phyloP scores from a whole-genome alignment of 2,113 vertebrate genomes.

The Cyphomyrus discorhynchus region DNA sequence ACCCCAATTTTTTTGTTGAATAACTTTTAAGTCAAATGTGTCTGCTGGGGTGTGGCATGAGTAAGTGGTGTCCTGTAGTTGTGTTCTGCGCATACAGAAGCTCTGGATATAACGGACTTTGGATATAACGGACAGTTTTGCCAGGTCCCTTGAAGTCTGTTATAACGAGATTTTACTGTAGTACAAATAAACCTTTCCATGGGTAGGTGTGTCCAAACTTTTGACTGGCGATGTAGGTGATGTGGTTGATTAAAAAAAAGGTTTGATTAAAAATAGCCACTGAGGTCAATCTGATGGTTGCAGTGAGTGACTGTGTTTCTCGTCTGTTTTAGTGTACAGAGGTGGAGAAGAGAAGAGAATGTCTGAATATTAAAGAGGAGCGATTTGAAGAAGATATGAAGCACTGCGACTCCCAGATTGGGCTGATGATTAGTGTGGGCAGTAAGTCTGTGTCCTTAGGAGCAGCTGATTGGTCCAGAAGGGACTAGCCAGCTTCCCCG shows the following conservation, averaged over 20 bases:
- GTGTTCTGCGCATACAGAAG: too few relatives aligned
- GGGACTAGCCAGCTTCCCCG: not conserved
- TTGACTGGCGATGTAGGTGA: not conserved
- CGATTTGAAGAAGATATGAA: constrained; percentile 1
- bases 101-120: too few relatives aligned
- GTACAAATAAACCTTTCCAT: too few relatives aligned
- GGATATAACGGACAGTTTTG: too few relatives aligned
- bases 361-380: constrained; percentile 11
- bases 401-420: not conserved
- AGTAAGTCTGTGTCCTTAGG: constrained; percentile 4
- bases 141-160: too few relatives aligned
- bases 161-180: too few relatives aligned
- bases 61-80: too few relatives aligned
- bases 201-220: too few relatives aligned
- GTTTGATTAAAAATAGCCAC: not conserved
- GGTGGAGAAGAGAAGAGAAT: not conserved
- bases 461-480: not conserved
- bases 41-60: too few relatives aligned
- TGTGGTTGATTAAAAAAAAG: not conserved
- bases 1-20: too few relatives aligned
- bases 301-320: not conserved
- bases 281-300: not conserved
- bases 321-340: not conserved
- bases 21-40: too few relatives aligned
- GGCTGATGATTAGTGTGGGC: not conserved